These are phyloP conservation scores for Australoheros scitulus DNA, from an alignment of 2,113 vertebrate genomes.

Conservation along the genomic window DNA sequence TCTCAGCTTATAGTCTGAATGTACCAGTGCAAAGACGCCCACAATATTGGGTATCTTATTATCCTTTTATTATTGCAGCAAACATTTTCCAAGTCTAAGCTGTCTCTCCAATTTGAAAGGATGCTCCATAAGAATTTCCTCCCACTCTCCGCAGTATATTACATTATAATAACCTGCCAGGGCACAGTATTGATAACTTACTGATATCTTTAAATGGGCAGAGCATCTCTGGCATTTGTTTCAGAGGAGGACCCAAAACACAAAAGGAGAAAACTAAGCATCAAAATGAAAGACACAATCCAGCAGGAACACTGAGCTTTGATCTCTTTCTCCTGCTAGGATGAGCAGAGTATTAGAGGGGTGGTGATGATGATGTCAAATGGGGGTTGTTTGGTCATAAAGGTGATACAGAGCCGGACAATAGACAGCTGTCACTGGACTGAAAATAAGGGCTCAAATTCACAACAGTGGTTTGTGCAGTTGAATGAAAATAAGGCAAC, in stretches of 20 bases:
- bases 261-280: slow-evolving; percentile 47
- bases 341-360: slow-evolving; percentile 3
- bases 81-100: slow-evolving; percentile 1
- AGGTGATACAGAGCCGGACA: neutral
- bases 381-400: neutral
- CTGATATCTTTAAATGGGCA: slow-evolving; percentile 52
- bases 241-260: slow-evolving; percentile 58
- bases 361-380: neutral
- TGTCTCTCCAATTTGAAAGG: neutral
- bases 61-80: neutral
- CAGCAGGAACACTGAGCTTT: slow-evolving; percentile 11
- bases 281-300: slow-evolving; percentile 35
- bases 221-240: slow-evolving; percentile 50
- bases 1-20: slow-evolving; percentile 21
- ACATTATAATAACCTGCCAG: slow-evolving; percentile 16
- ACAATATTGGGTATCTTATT: neutral
- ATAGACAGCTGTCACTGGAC: neutral
- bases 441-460: neutral
- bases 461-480: neutral
- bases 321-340: slow-evolving; percentile 13
- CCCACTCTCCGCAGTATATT: neutral
- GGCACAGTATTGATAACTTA: slow-evolving; percentile 35
- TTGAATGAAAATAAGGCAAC: neutral
- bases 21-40: neutral
- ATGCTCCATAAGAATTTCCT: neutral